Conservation (phyloP, 2,888 invertebrate genomes). For the Pollenia labialis region DNA sequence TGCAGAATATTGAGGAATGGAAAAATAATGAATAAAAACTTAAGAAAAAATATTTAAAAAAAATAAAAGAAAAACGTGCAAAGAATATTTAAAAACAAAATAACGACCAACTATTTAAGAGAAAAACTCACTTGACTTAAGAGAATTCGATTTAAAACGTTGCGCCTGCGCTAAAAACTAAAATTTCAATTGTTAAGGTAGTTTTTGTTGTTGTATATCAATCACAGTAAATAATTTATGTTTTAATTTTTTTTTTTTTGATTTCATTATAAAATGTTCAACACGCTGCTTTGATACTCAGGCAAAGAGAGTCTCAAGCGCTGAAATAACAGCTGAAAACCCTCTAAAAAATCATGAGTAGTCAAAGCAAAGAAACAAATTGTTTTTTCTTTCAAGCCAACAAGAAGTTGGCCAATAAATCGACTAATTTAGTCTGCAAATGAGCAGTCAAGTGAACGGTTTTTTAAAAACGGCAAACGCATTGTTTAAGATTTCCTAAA, state of each 20-base stretch:
- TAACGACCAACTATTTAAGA: constrained; percentile 59
- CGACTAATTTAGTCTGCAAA: constrained; percentile 83
- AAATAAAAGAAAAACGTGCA: constrained; percentile 67
- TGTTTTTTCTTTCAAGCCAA: constrained; percentile 75
- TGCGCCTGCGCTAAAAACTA: constrained; percentile 31
- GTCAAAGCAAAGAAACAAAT: constrained; percentile 12
- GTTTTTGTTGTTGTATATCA: too few relatives aligned
- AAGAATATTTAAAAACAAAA: constrained; percentile 61
- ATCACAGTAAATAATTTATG: not conserved
- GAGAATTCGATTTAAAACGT: constrained; percentile 47
- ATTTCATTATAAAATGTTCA: not conserved
- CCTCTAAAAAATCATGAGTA: not conserved
- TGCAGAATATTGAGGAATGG: constrained; percentile 71
- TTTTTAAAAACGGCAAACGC: constrained; percentile 65
- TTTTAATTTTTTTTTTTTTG: constrained; percentile 10
- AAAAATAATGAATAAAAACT: constrained; percentile 42
- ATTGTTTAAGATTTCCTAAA: constrained; percentile 53
- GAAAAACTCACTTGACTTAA: constrained; percentile 22
- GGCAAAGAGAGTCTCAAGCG: constrained; percentile 46
- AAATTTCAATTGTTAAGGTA: not conserved
- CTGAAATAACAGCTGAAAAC: constrained; percentile 62
- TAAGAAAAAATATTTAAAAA: constrained; percentile 36
- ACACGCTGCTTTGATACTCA: not conserved
- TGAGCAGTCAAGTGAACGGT: constrained; percentile 83
- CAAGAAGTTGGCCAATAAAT: constrained; percentile 80